These are phyloP conservation scores for Listrodromus nycthemerus DNA, from an alignment of 2,888 invertebrate species.

Conservation along the genomic window DNA sequence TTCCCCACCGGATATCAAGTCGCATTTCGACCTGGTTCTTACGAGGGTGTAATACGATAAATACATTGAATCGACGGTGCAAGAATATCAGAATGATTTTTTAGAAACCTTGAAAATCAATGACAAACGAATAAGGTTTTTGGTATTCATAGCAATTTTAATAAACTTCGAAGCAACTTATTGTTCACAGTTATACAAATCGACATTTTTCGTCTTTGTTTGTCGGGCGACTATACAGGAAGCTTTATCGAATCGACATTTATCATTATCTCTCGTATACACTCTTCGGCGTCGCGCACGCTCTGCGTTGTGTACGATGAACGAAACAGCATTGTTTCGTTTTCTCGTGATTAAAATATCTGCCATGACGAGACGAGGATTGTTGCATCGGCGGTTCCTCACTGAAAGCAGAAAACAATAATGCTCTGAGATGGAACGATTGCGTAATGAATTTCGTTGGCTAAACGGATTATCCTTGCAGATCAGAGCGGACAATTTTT, in stretches of 20 bases:
- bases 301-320: slow-evolving; percentile 21
- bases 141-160: slow-evolving; percentile 57
- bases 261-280: slow-evolving; percentile 41
- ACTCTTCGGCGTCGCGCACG: slow-evolving; percentile 38
- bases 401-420: slow-evolving; percentile 58
- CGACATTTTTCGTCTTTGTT: slow-evolving; percentile 42
- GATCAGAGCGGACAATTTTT: slow-evolving; percentile 6
- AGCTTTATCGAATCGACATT: slow-evolving; percentile 49
- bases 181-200: slow-evolving; percentile 59
- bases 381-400: slow-evolving; percentile 43
- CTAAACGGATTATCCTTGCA: slow-evolving; percentile 22
- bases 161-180: slow-evolving; percentile 54
- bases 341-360: slow-evolving; percentile 5
- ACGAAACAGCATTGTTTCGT: slow-evolving; percentile 9
- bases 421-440: not conserved
- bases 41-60: too few relatives aligned
- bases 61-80: too few relatives aligned
- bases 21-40: too few relatives aligned
- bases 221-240: slow-evolving; percentile 36
- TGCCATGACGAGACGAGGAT: slow-evolving; percentile 28
- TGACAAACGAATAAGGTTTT: not conserved
- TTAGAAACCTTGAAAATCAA: not conserved
- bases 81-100: not conserved
- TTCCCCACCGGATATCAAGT: too few relatives aligned
- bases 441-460: slow-evolving; percentile 27